Base-by-base conservation (phyloP, 2,888 invertebrate species). In the Linhomoeus sp. region DNA sequence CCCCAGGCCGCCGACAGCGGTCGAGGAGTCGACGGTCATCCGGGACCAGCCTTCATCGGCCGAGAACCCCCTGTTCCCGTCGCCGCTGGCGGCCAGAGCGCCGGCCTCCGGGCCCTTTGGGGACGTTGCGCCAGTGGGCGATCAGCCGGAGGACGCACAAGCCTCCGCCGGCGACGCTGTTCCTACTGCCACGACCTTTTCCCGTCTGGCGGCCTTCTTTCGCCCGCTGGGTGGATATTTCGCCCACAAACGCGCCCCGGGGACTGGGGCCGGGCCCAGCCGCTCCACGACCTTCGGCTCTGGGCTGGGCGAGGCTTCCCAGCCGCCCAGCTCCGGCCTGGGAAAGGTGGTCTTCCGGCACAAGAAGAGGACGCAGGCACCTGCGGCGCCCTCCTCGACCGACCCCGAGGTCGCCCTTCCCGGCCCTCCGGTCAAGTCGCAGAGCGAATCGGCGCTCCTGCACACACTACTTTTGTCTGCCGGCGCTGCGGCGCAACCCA, bases 371-470 rank as follows among this genome's bases (percentile, higher is more conserved):
- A 12, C 3, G 26, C 24, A 24, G 26, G 2, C 2, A 17, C 17
- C 14, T 2, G 20, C 12, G 9, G 20, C 20, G 33, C 29, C 3
- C 19, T 2, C 20, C 12, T 14, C 9, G 15, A 2, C 9, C 2
- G 3, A 2, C 20, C 20, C 19, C 2, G 26, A 7, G 5, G 14
- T 3, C 29, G 19, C n/a, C 9, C 3, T 24, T 2, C 33, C 33
- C 15, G 29, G 19, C 2, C 39, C 44, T 17, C 48, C 48, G 36
- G 12, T 38, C 5, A 49, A 49, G 41, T 46, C 46, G 5, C 37
- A 44, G 24, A 43, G 43, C 29, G 46, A 41, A 19, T 24, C 51
- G 5, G 41, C 52, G 12, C 49, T 55, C 43, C 38, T 47, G 36
- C 43, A 48, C 33, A 24, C 42, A 29, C 23, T 45, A n/a, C n/a